These are phyloP conservation scores for Numenius arquata DNA, from an alignment of 2,113 vertebrate genomes.

Conservation along the genomic window DNA sequence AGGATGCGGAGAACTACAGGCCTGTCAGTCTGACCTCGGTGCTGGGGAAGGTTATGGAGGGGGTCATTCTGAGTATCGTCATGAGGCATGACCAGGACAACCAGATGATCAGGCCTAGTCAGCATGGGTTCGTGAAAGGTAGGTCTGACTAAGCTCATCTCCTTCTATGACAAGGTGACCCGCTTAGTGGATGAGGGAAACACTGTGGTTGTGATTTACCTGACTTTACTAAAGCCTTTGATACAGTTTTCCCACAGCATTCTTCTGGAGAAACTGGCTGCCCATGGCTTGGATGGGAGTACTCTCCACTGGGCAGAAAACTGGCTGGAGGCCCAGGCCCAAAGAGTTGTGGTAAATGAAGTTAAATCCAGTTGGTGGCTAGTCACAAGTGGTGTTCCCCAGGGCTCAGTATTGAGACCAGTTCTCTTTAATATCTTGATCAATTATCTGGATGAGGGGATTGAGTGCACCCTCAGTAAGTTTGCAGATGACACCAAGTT, in stretches of 20 bases:
- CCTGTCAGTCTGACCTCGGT: neutral
- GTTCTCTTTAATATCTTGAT: neutral
- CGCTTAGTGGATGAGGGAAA: neutral
- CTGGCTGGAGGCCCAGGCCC: no score
- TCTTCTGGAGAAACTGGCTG: neutral
- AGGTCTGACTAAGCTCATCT: neutral
- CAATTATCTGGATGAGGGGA: neutral
- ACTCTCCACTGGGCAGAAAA: no score
- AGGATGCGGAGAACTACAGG: neutral
- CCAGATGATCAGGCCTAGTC: neutral
- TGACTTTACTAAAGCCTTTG: neutral
- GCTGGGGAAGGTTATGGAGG: neutral
- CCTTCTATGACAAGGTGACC: neutral
- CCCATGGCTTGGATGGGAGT: no score
- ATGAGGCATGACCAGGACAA: no score
- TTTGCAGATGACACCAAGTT: neutral
- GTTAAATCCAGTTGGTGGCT: no score
- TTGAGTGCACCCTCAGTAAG: neutral
- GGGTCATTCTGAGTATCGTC: no score
- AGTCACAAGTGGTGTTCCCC: neutral
- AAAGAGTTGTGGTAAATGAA: no score
- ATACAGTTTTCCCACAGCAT: neutral
- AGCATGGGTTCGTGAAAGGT: neutral
- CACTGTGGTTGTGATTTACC: neutral
- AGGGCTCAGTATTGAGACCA: neutral